Conservation (phyloP, 2,888 invertebrate species). For the Microctonus brassicae region DNA sequence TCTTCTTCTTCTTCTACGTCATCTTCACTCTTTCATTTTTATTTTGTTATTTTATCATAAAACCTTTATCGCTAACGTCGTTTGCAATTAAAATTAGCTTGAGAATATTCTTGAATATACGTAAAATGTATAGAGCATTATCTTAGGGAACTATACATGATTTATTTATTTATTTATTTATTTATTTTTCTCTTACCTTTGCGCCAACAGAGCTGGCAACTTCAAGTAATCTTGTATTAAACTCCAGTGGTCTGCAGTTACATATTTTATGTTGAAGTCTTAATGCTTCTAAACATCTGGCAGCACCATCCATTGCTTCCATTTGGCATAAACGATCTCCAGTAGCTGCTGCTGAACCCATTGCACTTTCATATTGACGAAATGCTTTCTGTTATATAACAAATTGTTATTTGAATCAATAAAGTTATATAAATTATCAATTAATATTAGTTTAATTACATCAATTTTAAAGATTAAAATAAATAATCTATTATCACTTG, state of each 20-base stretch:
- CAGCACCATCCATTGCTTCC: conserved; percentile 92
- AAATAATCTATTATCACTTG: conserved; percentile 38
- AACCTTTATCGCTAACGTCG: background rate
- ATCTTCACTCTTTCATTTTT: background rate
- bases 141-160: background rate
- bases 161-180: background rate
- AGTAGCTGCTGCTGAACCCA: conserved; percentile 84
- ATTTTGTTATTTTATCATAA: background rate
- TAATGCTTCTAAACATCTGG: conserved; percentile 83
- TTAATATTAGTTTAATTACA: background rate
- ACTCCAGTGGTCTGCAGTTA: conserved; percentile 88
- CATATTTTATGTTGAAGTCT: conserved; percentile 86
- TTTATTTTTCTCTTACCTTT: conserved; percentile 73
- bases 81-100: background rate
- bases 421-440: background rate
- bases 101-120: too few relatives aligned
- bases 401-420: conserved; percentile 4
- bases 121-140: background rate
- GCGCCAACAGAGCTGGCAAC: conserved; percentile 90
- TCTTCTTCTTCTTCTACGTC: background rate
- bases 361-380: conserved; percentile 88
- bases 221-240: conserved; percentile 85
- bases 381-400: conserved; percentile 74
- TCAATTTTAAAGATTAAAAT: conserved; percentile 45
- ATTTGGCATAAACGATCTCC: conserved; percentile 89